These are phyloP conservation scores for Agrochola macilenta DNA, from an alignment of 2,888 invertebrate species.

Conservation along the genomic window DNA sequence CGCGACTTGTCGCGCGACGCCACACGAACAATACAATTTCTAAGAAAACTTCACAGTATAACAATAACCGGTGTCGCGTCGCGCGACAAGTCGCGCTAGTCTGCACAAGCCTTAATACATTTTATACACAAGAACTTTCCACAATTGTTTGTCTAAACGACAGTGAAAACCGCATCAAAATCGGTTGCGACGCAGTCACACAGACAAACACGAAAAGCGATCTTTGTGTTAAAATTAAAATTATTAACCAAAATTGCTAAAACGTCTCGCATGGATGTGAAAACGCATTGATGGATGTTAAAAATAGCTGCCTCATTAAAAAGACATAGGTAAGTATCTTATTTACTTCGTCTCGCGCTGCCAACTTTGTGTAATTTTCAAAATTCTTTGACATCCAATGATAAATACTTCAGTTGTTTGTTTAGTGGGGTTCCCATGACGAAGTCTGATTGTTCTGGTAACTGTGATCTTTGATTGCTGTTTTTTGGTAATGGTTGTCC, in stretches of 20 bases:
- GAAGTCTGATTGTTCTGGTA: slow-evolving; percentile 38
- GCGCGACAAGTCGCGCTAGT: no score
- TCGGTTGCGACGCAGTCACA: no score
- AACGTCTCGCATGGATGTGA: neutral
- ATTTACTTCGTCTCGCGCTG: slow-evolving; percentile 40
- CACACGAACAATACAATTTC: no score
- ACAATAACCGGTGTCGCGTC: no score
- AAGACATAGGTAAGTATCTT: slow-evolving; percentile 6
- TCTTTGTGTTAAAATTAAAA: neutral
- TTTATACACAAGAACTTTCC: neutral
- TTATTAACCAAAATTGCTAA: neutral
- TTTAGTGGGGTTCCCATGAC: slow-evolving; percentile 50
- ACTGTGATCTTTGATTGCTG: slow-evolving; percentile 3
- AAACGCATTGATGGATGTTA: slow-evolving; percentile 6
- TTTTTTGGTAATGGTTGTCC: slow-evolving; percentile 1
- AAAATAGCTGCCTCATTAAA: slow-evolving; percentile 9
- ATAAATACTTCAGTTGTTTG: slow-evolving; percentile 37
- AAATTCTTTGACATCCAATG: slow-evolving; percentile 40
- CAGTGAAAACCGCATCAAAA: no score
- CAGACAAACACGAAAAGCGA: no score
- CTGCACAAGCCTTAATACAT: no score
- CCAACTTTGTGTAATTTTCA: slow-evolving; percentile 40
- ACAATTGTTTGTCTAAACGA: no score
- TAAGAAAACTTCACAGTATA: no score
- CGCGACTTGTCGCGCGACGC: no score